Evolutionary conservation across 2,113 vertebrate species (phyloP).

Genomic region (Agelaius phoeniceus): DNA sequence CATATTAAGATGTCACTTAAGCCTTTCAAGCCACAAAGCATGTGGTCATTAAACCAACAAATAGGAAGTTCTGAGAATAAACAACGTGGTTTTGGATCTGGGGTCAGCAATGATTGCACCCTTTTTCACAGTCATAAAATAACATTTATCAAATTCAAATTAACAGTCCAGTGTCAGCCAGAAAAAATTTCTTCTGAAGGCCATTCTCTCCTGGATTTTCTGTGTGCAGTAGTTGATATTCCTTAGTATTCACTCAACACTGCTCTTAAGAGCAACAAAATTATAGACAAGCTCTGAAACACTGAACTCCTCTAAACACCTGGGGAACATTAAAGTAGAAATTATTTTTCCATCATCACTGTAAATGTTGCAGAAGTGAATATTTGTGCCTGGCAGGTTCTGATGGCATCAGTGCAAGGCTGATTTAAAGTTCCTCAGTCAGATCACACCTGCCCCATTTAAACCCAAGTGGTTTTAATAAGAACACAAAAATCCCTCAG

Average conservation of each 20-base stretch:
- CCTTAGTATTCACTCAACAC: neutral
- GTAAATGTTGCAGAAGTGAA: neutral
- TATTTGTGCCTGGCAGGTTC: neutral
- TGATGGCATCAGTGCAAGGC: neutral
- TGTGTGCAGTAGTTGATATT: neutral
- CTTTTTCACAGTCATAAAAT: neutral
- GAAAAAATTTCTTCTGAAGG: neutral
- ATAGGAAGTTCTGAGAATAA: neutral
- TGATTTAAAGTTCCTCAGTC: neutral
- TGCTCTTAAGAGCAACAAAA: neutral
- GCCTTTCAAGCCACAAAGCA: neutral
- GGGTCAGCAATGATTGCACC: neutral
- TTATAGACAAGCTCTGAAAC: neutral
- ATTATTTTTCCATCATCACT: neutral
- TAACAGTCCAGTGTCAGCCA: neutral
- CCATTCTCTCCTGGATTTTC: neutral
- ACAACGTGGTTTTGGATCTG: neutral
- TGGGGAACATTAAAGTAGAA: neutral
- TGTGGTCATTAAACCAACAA: neutral
- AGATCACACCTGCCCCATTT: neutral
- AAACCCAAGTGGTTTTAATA: neutral
- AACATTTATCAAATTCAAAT: neutral
- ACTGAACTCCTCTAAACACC: neutral
- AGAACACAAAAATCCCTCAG: neutral
- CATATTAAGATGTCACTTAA: neutral